Percentiles rank a stretch among this genome's conserved stretches.
Conservation (phyloP, 2,888 invertebrate species). For the Trissolcus japonicus region DNA sequence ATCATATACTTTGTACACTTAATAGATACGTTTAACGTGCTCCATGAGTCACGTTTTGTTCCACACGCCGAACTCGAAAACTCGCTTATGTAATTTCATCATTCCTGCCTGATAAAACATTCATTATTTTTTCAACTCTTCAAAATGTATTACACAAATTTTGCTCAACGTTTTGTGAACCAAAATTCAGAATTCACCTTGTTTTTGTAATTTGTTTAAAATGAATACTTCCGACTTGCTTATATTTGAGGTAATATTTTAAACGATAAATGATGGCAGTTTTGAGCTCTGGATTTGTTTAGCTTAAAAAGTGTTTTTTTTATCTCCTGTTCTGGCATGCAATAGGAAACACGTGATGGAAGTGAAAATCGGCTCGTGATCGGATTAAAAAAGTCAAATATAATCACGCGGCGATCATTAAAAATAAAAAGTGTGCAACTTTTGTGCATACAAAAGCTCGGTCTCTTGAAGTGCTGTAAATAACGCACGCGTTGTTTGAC, state of each 20-base stretch:
- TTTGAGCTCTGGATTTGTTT: neutral
- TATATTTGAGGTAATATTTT: too few relatives aligned
- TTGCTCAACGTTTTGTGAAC: neutral
- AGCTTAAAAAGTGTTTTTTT: neutral
- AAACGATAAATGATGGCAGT: too few relatives aligned
- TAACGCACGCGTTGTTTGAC: conserved; percentile 47
- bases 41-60: conserved; percentile 36
- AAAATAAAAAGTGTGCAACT: conserved; percentile 47
- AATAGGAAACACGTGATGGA: conserved; percentile 19
- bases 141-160: neutral
- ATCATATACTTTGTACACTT: conserved; percentile 49
- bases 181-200: neutral
- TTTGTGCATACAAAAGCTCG: conserved; percentile 34
- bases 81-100: conserved; percentile 26
- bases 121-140: neutral
- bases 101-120: neutral
- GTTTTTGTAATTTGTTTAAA: too few relatives aligned
- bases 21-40: conserved; percentile 44
- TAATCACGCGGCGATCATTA: conserved; percentile 42
- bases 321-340: neutral
- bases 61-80: conserved; percentile 33
- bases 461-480: conserved; percentile 45
- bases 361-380: conserved; percentile 37
- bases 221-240: too few relatives aligned
- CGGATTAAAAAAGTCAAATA: conserved; percentile 46